Conservation (phyloP, 2,888 invertebrate species). For the Helleia helle region DNA sequence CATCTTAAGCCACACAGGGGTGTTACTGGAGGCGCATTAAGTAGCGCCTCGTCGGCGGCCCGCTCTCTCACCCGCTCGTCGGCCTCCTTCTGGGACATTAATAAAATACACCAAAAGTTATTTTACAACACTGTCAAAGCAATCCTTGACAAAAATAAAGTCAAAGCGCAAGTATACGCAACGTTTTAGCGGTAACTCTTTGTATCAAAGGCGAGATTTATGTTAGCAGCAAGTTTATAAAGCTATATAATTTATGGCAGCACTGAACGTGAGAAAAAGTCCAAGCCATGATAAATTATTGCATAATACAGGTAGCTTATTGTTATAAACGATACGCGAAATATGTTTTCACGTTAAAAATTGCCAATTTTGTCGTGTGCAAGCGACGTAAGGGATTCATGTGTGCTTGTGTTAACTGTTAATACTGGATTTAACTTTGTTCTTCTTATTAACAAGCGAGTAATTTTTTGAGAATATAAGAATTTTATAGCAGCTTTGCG, state of each 20-base stretch:
- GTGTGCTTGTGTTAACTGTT: no score
- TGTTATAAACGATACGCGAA: constrained; percentile 22
- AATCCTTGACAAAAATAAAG: neutral
- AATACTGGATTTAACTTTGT: no score
- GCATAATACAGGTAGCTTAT: constrained; percentile 24
- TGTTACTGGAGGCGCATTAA: no score
- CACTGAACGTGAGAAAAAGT: constrained; percentile 24
- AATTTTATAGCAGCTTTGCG: no score
- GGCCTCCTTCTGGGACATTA: no score
- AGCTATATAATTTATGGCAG: constrained; percentile 23
- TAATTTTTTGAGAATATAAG: no score
- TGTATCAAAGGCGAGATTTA: constrained; percentile 20
- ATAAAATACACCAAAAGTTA: neutral
- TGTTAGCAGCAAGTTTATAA: constrained; percentile 24
- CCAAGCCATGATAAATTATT: constrained; percentile 27
- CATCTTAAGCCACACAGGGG: no score
- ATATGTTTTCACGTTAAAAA: constrained; percentile 9
- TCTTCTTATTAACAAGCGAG: no score
- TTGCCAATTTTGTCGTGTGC: constrained; percentile 7
- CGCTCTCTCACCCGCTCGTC: no score
- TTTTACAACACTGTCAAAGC: neutral
- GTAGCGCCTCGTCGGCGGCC: no score
- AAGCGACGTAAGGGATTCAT: no score
- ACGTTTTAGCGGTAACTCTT: neutral
- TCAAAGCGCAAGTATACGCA: neutral